Percentiles rank a stretch among this genome's conserved stretches.
Conservation (phyloP, 35 echinoderm and acorn worm genomes). For the Nesometra sesokonis region DNA sequence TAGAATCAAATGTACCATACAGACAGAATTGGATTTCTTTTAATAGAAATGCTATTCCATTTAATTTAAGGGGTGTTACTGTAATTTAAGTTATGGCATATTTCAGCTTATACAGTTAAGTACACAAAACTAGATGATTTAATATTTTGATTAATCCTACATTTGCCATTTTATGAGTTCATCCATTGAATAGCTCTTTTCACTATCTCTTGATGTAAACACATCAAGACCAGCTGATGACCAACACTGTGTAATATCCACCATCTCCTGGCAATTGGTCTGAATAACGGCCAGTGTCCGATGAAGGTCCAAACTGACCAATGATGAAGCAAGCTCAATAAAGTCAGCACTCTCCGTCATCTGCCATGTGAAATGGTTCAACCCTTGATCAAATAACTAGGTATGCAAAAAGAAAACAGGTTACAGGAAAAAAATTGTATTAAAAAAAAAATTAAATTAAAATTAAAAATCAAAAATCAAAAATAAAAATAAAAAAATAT, state of each 20-base stretch:
- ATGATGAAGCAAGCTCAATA: slow-evolving; percentile 82
- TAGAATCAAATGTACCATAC: too few species aligned
- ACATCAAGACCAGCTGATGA: slow-evolving; percentile 70
- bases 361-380: slow-evolving; percentile 97
- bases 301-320: slow-evolving; percentile 90
- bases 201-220: slow-evolving; percentile 47
- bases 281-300: slow-evolving; percentile 88
- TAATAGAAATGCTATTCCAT: neutral
- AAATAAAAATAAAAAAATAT: neutral
- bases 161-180: slow-evolving; percentile 68
- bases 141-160: slow-evolving; percentile 15
- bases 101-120: neutral
- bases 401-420: neutral
- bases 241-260: slow-evolving; percentile 86
- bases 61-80: neutral
- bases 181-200: slow-evolving; percentile 80
- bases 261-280: slow-evolving; percentile 93
- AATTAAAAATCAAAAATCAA: neutral
- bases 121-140: neutral
- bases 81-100: neutral
- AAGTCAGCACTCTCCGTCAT: slow-evolving; percentile 97
- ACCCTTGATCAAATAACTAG: slow-evolving; percentile 86
- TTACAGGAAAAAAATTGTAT: too few species aligned
- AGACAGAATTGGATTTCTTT: too few species aligned
- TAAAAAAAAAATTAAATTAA: neutral